Conservation (phyloP, 2,113 vertebrate species). For the Scolopax mira region DNA sequence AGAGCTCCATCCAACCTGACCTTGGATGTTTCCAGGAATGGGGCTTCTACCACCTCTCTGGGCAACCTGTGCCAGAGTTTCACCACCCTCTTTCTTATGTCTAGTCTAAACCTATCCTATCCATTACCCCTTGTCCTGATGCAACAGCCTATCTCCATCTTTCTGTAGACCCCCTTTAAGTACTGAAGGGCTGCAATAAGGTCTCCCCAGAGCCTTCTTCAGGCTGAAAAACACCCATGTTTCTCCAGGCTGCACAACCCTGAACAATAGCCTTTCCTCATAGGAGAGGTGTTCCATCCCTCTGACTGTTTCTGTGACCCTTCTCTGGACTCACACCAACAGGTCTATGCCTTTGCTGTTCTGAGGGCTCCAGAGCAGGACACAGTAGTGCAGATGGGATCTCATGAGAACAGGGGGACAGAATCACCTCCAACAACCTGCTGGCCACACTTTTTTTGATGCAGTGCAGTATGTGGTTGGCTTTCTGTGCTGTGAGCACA, state of each 20-base stretch:
- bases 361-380: neutral
- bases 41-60: neutral
- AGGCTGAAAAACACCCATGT: neutral
- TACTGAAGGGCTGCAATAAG: neutral
- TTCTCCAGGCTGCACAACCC: neutral
- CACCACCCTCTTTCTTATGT: neutral
- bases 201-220: neutral
- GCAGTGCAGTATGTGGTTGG: neutral
- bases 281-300: neutral
- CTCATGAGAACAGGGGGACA: neutral
- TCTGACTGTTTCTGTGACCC: neutral
- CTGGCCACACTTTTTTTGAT: neutral
- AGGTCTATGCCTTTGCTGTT: neutral
- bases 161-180: neutral
- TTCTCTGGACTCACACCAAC: neutral
- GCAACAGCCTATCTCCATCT: neutral
- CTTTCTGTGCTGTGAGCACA: neutral
- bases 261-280: neutral
- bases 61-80: neutral
- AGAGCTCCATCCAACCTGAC: neutral
- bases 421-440: neutral
- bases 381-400: neutral
- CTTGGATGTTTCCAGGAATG: neutral
- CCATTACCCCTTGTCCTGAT: neutral
- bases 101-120: neutral